Percentiles rank a stretch among this genome's conserved stretches.
phyloP scores from a whole-genome alignment of 2,888 invertebrate species.

The Drosophila mimetica region DNA sequence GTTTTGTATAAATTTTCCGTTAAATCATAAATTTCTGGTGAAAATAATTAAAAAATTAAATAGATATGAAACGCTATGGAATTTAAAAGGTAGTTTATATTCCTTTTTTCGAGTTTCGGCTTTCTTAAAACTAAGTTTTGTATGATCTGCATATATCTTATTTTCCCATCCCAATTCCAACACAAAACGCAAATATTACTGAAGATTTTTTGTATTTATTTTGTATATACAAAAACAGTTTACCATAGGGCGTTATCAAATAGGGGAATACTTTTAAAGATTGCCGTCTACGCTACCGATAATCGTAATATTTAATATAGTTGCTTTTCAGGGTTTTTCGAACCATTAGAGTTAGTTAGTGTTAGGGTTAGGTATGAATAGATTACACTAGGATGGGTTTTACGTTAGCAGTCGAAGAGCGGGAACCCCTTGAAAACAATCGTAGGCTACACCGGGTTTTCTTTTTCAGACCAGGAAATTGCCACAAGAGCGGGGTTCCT shows the following conservation, averaged over 20 bases:
- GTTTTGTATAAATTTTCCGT: too few species aligned
- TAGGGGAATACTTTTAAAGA: conserved; percentile 65
- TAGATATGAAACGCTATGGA: too few species aligned
- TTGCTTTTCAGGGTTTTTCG: conserved; percentile 14
- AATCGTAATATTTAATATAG: conserved; percentile 48
- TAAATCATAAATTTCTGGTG: too few species aligned
- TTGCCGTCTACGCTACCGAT: conserved; percentile 45
- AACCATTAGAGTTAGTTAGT: conserved; percentile 24
- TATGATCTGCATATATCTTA: too few species aligned
- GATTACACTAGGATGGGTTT: conserved; percentile 74
- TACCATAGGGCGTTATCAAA: conserved; percentile 59
- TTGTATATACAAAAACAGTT: conserved; percentile 76
- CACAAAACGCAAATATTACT: not conserved
- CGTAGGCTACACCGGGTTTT: conserved; percentile 50
- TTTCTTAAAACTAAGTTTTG: too few species aligned
- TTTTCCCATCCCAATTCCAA: not conserved
- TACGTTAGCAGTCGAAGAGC: conserved; percentile 69
- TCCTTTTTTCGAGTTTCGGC: too few species aligned
- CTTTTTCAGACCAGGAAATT: conserved; percentile 17
- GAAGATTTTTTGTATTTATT: conserved; percentile 54
- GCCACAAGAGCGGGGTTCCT: conserved; percentile 68
- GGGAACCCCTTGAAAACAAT: conserved; percentile 49
- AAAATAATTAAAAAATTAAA: too few species aligned
- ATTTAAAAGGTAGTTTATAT: too few species aligned
- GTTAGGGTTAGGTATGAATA: conserved; percentile 54